phyloP scores from a whole-genome alignment of 2,113 vertebrate genomes.

The Nothoprocta perdicaria region DNA sequence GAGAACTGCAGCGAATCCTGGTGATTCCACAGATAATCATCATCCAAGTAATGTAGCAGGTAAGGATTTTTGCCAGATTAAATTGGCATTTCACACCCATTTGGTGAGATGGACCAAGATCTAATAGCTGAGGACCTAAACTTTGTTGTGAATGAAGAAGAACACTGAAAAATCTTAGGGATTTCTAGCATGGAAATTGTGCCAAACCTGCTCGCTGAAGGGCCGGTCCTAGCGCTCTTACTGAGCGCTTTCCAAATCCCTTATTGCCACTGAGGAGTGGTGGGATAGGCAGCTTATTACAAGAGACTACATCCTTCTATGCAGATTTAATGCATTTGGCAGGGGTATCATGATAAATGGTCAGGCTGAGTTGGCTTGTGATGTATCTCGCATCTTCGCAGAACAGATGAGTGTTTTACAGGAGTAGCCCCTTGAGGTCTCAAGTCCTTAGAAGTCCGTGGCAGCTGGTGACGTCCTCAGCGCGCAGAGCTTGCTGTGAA shows the following conservation, averaged over 20 bases:
- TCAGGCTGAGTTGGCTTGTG: constrained; percentile 43
- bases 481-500: constrained; percentile 51
- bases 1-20: neutral
- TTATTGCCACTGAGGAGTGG: constrained; percentile 47
- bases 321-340: constrained; percentile 60
- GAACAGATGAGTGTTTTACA: too few species aligned
- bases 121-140: constrained; percentile 20
- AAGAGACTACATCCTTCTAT: constrained; percentile 54
- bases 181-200: neutral
- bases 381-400: constrained; percentile 60
- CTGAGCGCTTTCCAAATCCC: constrained; percentile 43
- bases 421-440: constrained; percentile 41
- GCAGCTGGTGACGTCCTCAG: constrained; percentile 41
- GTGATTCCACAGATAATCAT: neutral
- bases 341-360: constrained; percentile 58
- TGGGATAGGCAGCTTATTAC: constrained; percentile 53
- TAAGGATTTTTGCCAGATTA: neutral
- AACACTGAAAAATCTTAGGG: neutral
- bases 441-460: constrained; percentile 27
- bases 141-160: neutral
- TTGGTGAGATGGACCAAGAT: neutral
- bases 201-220: neutral
- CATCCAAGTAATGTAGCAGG: neutral
- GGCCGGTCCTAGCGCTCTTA: neutral
- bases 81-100: constrained; percentile 17